Conservation (phyloP, 2,113 vertebrate genomes). For the Xiphophorus maculatus region DNA sequence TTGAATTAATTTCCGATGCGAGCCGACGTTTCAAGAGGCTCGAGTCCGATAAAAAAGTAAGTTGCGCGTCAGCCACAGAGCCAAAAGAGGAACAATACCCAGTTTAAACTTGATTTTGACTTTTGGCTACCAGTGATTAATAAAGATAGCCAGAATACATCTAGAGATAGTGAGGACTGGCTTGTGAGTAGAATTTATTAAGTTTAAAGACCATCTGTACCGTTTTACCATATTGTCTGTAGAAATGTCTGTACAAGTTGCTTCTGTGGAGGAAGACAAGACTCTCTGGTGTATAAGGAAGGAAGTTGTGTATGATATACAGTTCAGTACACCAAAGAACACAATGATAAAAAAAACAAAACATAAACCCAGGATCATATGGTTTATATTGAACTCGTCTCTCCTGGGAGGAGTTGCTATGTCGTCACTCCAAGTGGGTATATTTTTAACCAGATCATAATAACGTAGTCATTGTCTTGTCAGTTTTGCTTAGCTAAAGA, state of each 20-base stretch:
- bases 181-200: neutral
- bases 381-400: neutral
- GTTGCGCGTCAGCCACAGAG: neutral
- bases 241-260: neutral
- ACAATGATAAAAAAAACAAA: neutral
- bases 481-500: no score
- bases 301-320: neutral
- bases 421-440: no score
- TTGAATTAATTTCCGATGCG: neutral
- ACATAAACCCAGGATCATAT: neutral
- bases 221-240: neutral
- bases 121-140: neutral
- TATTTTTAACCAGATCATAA: no score
- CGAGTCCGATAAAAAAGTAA: neutral
- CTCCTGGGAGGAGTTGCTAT: no score
- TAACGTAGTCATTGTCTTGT: no score
- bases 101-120: neutral
- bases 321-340: neutral
- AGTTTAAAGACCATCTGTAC: neutral
- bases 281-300: neutral
- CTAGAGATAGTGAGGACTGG: neutral
- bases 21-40: neutral
- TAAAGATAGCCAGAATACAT: neutral
- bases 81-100: neutral
- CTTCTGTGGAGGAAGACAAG: neutral